These are phyloP conservation scores for Chrysocyon brachyurus DNA, from an alignment of 2,797 vertebrate species.

Conservation along the genomic window DNA sequence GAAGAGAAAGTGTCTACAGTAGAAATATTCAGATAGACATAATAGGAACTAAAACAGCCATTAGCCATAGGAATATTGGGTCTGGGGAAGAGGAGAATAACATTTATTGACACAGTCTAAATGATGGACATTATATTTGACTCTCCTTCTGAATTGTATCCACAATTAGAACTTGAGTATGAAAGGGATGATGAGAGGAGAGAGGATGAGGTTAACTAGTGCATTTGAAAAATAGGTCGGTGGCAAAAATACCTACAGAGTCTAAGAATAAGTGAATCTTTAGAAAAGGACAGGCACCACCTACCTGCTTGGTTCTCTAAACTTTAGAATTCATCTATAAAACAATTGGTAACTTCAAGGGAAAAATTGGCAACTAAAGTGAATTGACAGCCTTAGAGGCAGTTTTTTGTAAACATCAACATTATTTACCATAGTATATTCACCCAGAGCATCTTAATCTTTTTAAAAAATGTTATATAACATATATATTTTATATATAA, in stretches of 20 bases:
- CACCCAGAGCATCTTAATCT: background rate
- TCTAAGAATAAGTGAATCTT: slow-evolving; percentile 20
- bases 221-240: slow-evolving; percentile 37
- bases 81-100: background rate
- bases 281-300: background rate
- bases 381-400: background rate
- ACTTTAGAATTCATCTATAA: slow-evolving; percentile 40
- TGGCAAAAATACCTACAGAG: background rate
- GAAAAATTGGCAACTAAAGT: background rate
- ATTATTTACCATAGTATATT: slow-evolving; percentile 47
- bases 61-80: background rate
- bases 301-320: background rate
- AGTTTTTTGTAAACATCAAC: background rate
- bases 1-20: background rate
- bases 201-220: background rate
- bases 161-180: background rate
- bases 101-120: background rate
- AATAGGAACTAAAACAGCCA: background rate
- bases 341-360: background rate
- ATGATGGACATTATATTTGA: background rate
- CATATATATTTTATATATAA: background rate
- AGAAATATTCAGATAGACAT: slow-evolving; percentile 24
- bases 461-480: background rate
- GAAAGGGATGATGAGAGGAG: background rate
- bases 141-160: background rate